These are phyloP conservation scores for Erannis defoliaria DNA, from an alignment of 2,888 invertebrate species.

Conservation along the genomic window DNA sequence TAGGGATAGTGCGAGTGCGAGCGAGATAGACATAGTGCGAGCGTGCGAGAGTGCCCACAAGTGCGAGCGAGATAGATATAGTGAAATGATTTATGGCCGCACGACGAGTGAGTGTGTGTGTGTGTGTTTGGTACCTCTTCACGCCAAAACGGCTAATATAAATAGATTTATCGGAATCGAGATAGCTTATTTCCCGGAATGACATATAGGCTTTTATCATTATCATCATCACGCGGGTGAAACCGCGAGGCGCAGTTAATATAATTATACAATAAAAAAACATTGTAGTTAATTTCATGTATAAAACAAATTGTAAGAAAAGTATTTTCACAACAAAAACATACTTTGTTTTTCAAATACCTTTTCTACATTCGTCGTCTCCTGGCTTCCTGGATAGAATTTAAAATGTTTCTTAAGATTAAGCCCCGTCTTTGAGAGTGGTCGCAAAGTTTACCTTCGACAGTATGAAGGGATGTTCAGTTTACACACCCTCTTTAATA, in stretches of 20 bases:
- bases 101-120: too few relatives aligned
- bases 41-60: too few relatives aligned
- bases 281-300: not conserved
- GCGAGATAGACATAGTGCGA: too few relatives aligned
- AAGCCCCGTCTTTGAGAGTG: slow-evolving; percentile 27
- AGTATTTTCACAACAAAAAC: not conserved
- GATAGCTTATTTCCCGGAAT: too few relatives aligned
- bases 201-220: too few relatives aligned
- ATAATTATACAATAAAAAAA: not conserved
- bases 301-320: not conserved
- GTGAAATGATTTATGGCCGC: too few relatives aligned
- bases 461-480: slow-evolving; percentile 39
- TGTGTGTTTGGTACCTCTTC: too few relatives aligned
- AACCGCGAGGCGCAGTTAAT: not conserved
- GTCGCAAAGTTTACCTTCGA: slow-evolving; percentile 37
- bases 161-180: too few relatives aligned
- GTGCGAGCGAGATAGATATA: too few relatives aligned
- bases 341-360: slow-evolving; percentile 1
- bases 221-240: too few relatives aligned
- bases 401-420: slow-evolving; percentile 30
- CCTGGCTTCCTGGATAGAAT: slow-evolving; percentile 15
- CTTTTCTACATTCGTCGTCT: slow-evolving; percentile 3
- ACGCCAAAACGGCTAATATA: too few relatives aligned
- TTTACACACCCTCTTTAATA: slow-evolving; percentile 48
- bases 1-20: too few relatives aligned